These are phyloP conservation scores for Suncus etruscus DNA, from an alignment of 2,113 vertebrate species.

Conservation along the genomic window DNA sequence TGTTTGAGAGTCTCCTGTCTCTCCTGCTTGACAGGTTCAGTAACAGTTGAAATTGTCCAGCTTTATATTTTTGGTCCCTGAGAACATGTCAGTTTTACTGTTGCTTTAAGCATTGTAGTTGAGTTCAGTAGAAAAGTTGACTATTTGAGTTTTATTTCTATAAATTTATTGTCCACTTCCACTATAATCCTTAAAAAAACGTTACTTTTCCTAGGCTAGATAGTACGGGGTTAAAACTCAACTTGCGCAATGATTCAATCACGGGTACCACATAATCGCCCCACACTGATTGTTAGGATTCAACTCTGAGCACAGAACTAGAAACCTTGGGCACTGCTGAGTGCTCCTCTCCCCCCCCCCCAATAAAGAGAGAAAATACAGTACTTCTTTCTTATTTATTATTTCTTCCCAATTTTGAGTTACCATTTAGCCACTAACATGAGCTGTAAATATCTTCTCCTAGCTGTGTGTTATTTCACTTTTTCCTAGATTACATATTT, in stretches of 20 bases:
- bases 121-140: background rate
- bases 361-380: no score
- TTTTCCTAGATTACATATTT: background rate
- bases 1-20: background rate
- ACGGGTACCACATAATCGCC: no score
- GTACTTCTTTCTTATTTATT: background rate
- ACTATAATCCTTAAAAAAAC: background rate
- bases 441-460: background rate
- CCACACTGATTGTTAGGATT: no score
- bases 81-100: background rate
- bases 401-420: background rate
- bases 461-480: background rate
- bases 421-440: background rate
- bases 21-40: background rate
- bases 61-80: background rate
- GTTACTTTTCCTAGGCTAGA: no score
- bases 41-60: background rate
- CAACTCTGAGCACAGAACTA: no score
- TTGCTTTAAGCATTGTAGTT: background rate
- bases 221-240: no score
- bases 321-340: no score
- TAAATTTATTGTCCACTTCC: background rate
- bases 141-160: background rate
- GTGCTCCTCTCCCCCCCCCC: no score
- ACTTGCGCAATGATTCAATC: background rate